These are phyloP conservation scores for Xyrauchen texanus DNA, from an alignment of 2,113 vertebrate species.

Conservation along the genomic window DNA sequence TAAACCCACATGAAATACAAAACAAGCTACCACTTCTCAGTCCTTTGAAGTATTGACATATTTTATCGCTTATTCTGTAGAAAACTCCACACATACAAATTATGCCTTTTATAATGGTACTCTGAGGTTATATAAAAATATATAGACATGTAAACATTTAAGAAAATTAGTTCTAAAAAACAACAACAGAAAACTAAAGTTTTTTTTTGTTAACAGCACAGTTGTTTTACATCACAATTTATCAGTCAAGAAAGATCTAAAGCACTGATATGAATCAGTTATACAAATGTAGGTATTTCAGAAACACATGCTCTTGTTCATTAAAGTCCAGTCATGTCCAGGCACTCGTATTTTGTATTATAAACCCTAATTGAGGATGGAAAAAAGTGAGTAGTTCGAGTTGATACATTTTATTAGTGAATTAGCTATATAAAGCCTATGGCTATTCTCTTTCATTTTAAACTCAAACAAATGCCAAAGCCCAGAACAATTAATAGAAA, in stretches of 20 bases:
- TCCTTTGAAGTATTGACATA: conserved; percentile 11
- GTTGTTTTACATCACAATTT: conserved; percentile 9
- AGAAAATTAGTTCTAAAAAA: neutral
- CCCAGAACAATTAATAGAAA: conserved; percentile 69
- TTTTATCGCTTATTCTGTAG: conserved; percentile 5
- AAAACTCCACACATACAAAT: conserved; percentile 15
- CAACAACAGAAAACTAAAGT: neutral
- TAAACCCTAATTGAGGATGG: conserved; percentile 54
- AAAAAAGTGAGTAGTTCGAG: conserved; percentile 43
- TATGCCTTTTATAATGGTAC: neutral
- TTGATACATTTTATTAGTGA: conserved; percentile 67
- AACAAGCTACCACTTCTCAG: conserved; percentile 23
- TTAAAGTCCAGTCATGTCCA: neutral
- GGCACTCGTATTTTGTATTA: conserved; percentile 61
- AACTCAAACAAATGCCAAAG: conserved; percentile 56
- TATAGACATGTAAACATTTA: conserved; percentile 11
- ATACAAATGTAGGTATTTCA: too few species aligned
- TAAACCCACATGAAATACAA: conserved; percentile 34
- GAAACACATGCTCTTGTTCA: too few species aligned
- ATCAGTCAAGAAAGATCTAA: neutral
- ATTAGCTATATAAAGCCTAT: conserved; percentile 64
- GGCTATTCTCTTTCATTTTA: conserved; percentile 64
- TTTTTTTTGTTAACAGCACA: neutral
- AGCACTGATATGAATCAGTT: too few species aligned
- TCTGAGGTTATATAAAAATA: conserved; percentile 11